These are phyloP conservation scores for Dione vanillae DNA, from an alignment of 2,888 invertebrate species.

Conservation along the genomic window DNA sequence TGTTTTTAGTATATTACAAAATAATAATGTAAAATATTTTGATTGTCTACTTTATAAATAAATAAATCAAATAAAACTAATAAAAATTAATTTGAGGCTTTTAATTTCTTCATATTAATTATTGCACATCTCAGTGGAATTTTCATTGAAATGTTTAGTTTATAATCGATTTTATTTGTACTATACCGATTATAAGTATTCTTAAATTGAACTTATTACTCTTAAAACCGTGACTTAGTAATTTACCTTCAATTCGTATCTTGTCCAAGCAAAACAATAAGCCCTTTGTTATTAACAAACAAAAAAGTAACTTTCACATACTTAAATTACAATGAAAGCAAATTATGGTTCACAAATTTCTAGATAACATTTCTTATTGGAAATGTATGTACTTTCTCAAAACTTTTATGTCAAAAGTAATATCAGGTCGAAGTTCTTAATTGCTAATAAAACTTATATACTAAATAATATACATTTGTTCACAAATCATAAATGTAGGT, in stretches of 20 bases:
- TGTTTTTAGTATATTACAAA: background rate
- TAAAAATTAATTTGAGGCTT: background rate
- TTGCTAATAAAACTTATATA: no score
- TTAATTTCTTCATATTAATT: constrained; percentile 7
- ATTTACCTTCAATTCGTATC: background rate
- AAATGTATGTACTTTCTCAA: no score
- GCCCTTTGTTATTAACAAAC: no score
- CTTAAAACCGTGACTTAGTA: background rate
- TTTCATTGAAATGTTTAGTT: background rate
- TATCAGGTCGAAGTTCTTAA: no score
- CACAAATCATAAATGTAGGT: background rate
- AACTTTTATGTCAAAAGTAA: no score
- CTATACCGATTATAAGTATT: background rate
- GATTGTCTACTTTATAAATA: no score
- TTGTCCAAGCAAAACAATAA: background rate
- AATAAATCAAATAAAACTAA: background rate
- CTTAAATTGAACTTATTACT: background rate
- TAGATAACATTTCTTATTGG: no score
- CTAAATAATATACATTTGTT: no score
- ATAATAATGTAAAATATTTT: background rate
- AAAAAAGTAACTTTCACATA: no score
- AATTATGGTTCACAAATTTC: no score
- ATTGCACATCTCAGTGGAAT: background rate
- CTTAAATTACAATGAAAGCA: no score
- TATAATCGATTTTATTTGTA: constrained; percentile 5